These are phyloP conservation scores for Tenthredo notha DNA, from an alignment of 2,888 invertebrate genomes.

Conservation along the genomic window DNA sequence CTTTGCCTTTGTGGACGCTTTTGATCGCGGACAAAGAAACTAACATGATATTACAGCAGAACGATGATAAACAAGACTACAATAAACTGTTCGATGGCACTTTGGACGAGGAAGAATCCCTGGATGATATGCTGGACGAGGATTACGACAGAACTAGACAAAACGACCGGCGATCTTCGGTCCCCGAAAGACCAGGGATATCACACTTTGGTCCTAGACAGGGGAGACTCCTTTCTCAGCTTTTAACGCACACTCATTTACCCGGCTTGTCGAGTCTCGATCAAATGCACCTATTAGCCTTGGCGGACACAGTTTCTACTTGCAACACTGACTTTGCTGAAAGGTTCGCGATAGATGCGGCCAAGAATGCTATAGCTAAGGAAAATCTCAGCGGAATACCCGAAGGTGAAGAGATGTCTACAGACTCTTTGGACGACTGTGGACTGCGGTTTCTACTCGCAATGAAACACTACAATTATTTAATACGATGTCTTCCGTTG, in stretches of 20 bases:
- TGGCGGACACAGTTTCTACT: conserved; percentile 98
- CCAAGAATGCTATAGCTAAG: conserved; percentile 84
- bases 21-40: conserved; percentile 96
- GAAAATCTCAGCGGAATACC: conserved; percentile 83
- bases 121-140: conserved; percentile 90
- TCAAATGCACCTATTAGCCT: conserved; percentile 99
- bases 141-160: conserved; percentile 82
- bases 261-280: conserved; percentile 97
- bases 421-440: conserved; percentile 96
- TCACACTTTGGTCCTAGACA: conserved; percentile 94
- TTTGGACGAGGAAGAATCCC: conserved; percentile 88
- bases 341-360: conserved; percentile 85
- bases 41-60: conserved; percentile 71
- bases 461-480: conserved; percentile 98
- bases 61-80: conserved; percentile 86
- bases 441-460: conserved; percentile 97
- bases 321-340: conserved; percentile 94
- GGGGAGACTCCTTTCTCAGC: conserved; percentile 90
- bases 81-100: conserved; percentile 93
- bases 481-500: conserved; percentile 94
- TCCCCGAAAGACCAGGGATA: conserved; percentile 87
- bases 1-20: conserved; percentile 97
- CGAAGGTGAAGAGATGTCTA: conserved; percentile 81
- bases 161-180: conserved; percentile 84
- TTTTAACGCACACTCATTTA: conserved; percentile 96